Base-by-base conservation (phyloP, 2,113 vertebrate genomes). In the Galeopterus variegatus region DNA sequence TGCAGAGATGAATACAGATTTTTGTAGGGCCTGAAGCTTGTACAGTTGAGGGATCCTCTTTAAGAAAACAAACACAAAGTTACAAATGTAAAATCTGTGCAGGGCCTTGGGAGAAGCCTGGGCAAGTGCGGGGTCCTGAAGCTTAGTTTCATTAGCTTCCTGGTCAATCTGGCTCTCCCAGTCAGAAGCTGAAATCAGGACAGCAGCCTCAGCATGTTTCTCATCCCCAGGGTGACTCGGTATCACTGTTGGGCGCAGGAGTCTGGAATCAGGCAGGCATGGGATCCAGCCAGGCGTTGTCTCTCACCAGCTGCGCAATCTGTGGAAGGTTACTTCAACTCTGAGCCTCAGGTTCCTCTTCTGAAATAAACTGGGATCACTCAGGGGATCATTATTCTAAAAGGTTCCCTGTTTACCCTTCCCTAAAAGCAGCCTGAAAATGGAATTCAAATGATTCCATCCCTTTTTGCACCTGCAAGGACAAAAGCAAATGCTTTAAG, bases 161-260 rank as follows among this genome's bases (percentile, higher is more conserved):
- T 9, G 21, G 6, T 41, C 58, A 31, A 18, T n/a, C 26, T 1
- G 3, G 28, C n/a, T 36, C 10, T 64, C 50, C 64, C 26, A 64
- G 19, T 50, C 8, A 2, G 33, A 84, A 54, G 58, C 14, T 45
- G 28, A 9, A 15, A 4, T 45, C 50, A 14, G 45, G 56, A 23
- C 65, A 5, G 21, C 11, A 13, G 36, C 45, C 58, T 12, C 11
- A 9, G 23, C 7, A 6, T 11, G 3, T 17, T 36, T 24, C 58
- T 19, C 2, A 1, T 19, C 24, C 33, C 41, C 41, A 9, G 41
- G 17, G 3, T 2, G 60, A 17, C 12, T 3, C 93, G 80, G 33
- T 12, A 2, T 45, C 21, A 1, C 4, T 1, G 3, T 1, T 6
- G 28, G 41, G 18, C 3, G 1, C 6, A 0, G 64, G 19, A 6